Base-by-base conservation (phyloP, 2,797 vertebrate genomes). In the Pseudochromis fuscus region DNA sequence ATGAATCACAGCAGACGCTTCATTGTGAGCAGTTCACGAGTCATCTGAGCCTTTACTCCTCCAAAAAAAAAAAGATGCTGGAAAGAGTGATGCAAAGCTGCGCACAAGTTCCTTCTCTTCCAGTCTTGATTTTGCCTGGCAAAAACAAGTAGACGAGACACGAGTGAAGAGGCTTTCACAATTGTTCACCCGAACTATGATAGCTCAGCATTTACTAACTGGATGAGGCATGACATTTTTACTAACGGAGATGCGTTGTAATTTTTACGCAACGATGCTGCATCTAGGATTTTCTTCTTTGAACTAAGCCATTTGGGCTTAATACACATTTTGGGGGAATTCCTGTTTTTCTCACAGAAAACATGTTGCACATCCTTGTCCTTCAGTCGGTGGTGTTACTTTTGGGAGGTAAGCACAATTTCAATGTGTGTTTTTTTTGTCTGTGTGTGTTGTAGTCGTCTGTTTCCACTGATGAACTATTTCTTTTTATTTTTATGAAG, bases 351-450 rank as follows among this genome's bases (percentile, higher is more conserved):
- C 11, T 35, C 13, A 2, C 66, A 77, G 81, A 76, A 92, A 95
- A 94, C 93, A 95, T 95, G 94, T 94, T 94, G 93, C 92, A 87
- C 66, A 82, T 93, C 62, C 70, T 85, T 65, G 69, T 85, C 64
- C 87, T 93, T 57, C 91, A 90, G 73, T 87, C 75, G 57, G 56
- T 79, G 79, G 50, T 91, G 77, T 65, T 91, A 77, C 91, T 94
- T 85, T 85, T 90, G 50, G 87, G 82, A 93, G 94, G 94, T 95
- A 91, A 95, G 93, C 25, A n/a, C 27, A 45, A 30, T 79, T 81
- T 69, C 27, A 52, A 4, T 13, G 18, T 9, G 9, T n/a, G n/a
- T n/a, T n/a, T n/a, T n/a, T n/a, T 69, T 60, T 37, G 3, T 5
- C 13, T 5, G 0, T 30, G 15, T 31, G 25, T 53, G 1, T 25